phyloP scores from a whole-genome alignment of 1,140 invertebrate genomes.

The Xylocopa sonorina region DNA sequence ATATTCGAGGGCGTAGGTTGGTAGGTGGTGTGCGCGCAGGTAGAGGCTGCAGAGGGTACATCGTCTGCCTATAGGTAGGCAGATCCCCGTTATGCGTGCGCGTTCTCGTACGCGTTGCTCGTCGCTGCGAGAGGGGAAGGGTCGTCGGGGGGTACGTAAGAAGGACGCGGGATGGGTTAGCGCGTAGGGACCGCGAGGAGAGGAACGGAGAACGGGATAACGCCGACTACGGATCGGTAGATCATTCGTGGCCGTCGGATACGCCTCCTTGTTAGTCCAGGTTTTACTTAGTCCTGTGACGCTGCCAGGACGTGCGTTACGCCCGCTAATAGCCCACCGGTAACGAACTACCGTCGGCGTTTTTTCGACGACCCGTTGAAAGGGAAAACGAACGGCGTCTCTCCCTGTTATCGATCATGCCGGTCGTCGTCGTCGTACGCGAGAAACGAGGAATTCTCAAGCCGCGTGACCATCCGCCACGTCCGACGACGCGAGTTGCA shows the following conservation, averaged over 20 bases:
- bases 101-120: background rate
- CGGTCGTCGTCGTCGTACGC: slow-evolving; percentile 52
- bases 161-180: slow-evolving; percentile 8
- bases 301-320: slow-evolving; percentile 78
- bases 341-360: slow-evolving; percentile 79
- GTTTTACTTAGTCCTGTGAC: slow-evolving; percentile 77
- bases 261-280: slow-evolving; percentile 81
- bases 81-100: slow-evolving; percentile 29
- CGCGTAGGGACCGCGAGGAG: background rate
- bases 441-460: too few species aligned
- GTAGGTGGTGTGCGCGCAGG: slow-evolving; percentile 71
- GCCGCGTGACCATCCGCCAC: too few species aligned
- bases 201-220: slow-evolving; percentile 69
- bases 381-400: slow-evolving; percentile 66
- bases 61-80: slow-evolving; percentile 53
- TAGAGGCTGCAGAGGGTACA: slow-evolving; percentile 58
- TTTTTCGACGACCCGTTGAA: slow-evolving; percentile 66
- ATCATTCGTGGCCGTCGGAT: slow-evolving; percentile 77
- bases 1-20: slow-evolving; percentile 81
- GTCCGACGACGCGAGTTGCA: too few species aligned
- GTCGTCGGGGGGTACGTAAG: slow-evolving; percentile 6
- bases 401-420: slow-evolving; percentile 66
- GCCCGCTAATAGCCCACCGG: slow-evolving; percentile 79
- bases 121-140: slow-evolving; percentile 30
- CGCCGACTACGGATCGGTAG: slow-evolving; percentile 75